Conservation (phyloP, 2,797 vertebrate genomes). For the Scolopax bukidnonensis region DNA sequence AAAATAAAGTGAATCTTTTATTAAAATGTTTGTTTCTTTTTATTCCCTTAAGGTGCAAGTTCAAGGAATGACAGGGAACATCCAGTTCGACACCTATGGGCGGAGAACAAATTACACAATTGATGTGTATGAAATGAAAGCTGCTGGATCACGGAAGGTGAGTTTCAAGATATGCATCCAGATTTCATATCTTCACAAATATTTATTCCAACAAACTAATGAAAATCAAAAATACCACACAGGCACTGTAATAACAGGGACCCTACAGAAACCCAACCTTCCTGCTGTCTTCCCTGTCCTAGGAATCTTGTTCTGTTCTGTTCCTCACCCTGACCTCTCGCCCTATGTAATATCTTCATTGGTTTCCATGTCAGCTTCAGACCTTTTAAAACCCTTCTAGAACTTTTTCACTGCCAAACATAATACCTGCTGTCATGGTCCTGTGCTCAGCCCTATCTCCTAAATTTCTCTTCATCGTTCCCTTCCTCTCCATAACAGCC, state of each 20-base stretch:
- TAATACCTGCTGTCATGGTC: not conserved
- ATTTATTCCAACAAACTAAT: not conserved
- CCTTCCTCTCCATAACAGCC: not conserved
- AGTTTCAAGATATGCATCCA: constrained; percentile 49
- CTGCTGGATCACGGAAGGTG: constrained; percentile 93
- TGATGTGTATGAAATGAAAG: constrained; percentile 97
- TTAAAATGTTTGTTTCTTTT: constrained; percentile 32
- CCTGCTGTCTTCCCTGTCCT: not conserved
- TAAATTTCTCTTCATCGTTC: not conserved
- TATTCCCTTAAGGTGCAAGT: constrained; percentile 89
- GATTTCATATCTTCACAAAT: not conserved
- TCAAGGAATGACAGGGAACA: constrained; percentile 98
- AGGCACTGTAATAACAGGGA: not conserved
- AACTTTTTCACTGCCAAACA: not conserved
- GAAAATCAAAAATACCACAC: not conserved
- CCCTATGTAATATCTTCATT: not conserved
- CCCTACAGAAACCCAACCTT: not conserved
- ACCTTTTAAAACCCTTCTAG: not conserved
- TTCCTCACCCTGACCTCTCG: not conserved
- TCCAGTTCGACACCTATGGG: constrained; percentile 98
- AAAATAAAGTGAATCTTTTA: not conserved
- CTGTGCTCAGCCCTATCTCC: not conserved
- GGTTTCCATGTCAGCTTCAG: not conserved
- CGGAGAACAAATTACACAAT: constrained; percentile 98
- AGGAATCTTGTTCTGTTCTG: not conserved